Percentiles rank a stretch among this genome's conserved stretches.
These are phyloP conservation scores for Xenopus borealis DNA, from an alignment of 2,113 vertebrate genomes.

Conservation along the genomic window DNA sequence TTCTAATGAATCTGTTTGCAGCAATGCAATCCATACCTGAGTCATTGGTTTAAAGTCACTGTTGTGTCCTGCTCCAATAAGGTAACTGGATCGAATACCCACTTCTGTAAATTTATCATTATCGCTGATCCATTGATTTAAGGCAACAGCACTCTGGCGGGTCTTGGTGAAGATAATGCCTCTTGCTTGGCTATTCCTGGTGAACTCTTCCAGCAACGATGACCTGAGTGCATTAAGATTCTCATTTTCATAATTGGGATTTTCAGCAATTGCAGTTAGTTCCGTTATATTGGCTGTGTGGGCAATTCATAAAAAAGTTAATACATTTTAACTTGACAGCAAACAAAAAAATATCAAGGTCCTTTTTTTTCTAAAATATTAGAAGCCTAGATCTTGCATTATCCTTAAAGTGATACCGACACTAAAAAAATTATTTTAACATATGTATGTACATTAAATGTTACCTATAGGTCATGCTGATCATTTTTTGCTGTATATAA, in stretches of 20 bases:
- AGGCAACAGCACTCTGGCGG: conserved; percentile 79
- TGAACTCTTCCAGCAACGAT: conserved; percentile 81
- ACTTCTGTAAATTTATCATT: conserved; percentile 85
- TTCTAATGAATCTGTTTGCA: too few species aligned
- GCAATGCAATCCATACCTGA: conserved; percentile 62
- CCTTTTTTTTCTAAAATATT: too few species aligned
- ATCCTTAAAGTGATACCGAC: too few species aligned
- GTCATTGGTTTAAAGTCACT: conserved; percentile 92
- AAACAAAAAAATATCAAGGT: too few species aligned
- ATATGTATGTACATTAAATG: too few species aligned
- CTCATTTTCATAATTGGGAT: conserved; percentile 81
- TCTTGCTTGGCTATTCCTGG: conserved; percentile 64
- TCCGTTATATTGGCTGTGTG: conserved; percentile 71
- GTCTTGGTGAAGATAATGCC: conserved; percentile 96
- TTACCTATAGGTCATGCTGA: too few species aligned
- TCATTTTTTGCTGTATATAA: too few species aligned
- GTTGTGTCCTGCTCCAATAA: conserved; percentile 87
- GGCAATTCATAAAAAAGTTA: background rate
- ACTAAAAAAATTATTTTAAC: too few species aligned
- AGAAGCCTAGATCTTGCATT: too few species aligned
- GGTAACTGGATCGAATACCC: conserved; percentile 74
- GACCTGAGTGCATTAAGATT: conserved; percentile 71
- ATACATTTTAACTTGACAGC: too few species aligned
- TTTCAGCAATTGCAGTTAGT: conserved; percentile 68
- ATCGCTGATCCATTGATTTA: conserved; percentile 84